These are phyloP conservation scores for Melanophora roralis DNA, from an alignment of 2,888 invertebrate species.

Conservation along the genomic window DNA sequence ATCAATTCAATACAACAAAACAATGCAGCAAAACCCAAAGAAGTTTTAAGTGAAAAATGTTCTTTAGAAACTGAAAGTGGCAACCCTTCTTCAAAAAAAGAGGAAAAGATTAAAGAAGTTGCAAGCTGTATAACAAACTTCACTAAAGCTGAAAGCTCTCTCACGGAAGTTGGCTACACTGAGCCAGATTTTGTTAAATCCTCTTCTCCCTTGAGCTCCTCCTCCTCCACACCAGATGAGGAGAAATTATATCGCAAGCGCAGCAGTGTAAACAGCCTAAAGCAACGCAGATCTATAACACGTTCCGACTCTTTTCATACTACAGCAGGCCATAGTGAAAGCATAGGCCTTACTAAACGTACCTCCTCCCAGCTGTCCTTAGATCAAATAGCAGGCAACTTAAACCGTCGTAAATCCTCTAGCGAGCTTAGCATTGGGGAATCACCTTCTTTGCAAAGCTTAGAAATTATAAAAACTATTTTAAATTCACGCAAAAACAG, in stretches of 20 bases:
- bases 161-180: not conserved
- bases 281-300: slow-evolving; percentile 65
- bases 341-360: slow-evolving; percentile 64
- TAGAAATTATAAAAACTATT: slow-evolving; percentile 76
- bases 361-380: slow-evolving; percentile 75
- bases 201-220: not conserved
- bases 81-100: too few relatives aligned
- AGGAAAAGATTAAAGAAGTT: slow-evolving; percentile 33
- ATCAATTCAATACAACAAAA: slow-evolving; percentile 65
- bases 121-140: not conserved
- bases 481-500: slow-evolving; percentile 75
- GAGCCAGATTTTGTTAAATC: not conserved
- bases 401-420: slow-evolving; percentile 72
- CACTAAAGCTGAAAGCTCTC: not conserved
- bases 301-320: slow-evolving; percentile 76
- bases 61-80: not conserved
- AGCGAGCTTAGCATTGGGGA: slow-evolving; percentile 77
- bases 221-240: slow-evolving; percentile 59
- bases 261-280: slow-evolving; percentile 61
- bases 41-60: not conserved
- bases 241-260: slow-evolving; percentile 68
- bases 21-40: slow-evolving; percentile 31
- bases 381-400: slow-evolving; percentile 61
- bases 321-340: slow-evolving; percentile 58
- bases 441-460: slow-evolving; percentile 76